Evolutionary conservation across 2,797 vertebrate genomes (phyloP).

Genomic region (Poeciliopsis presidionis): DNA sequence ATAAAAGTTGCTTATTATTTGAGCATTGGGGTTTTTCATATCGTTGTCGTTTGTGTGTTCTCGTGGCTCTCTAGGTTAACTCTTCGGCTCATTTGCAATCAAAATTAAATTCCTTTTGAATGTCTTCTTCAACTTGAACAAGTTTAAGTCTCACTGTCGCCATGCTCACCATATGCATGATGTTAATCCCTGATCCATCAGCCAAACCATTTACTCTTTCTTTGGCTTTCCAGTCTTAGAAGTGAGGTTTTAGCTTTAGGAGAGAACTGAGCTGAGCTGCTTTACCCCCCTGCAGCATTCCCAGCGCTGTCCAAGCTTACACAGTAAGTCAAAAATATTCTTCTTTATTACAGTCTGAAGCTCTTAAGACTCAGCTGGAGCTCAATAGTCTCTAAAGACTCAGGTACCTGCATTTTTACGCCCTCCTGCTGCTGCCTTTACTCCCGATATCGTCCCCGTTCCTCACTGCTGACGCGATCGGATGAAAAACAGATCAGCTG

Average conservation of each 20-base stretch:
- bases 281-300: not conserved
- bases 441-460: slow-evolving; percentile 45
- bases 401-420: slow-evolving; percentile 24
- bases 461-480: slow-evolving; percentile 57
- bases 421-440: slow-evolving; percentile 40
- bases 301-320: slow-evolving; percentile 7
- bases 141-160: not conserved
- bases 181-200: not conserved
- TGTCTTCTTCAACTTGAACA: not conserved
- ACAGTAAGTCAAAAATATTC: slow-evolving; percentile 24
- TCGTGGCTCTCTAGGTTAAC: not conserved
- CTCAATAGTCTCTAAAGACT: slow-evolving; percentile 38
- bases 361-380: slow-evolving; percentile 38
- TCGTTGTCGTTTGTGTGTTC: not conserved
- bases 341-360: slow-evolving; percentile 41
- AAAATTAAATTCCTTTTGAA: not conserved
- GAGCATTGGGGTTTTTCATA: not conserved
- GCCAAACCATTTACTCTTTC: not conserved
- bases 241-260: slow-evolving; percentile 1
- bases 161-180: not conserved
- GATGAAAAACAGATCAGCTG: slow-evolving; percentile 33
- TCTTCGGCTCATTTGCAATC: not conserved
- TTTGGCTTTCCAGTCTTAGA: slow-evolving; percentile 16
- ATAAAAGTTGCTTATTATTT: not conserved
- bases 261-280: not conserved